A percentile compares a stretch with the other conserved stretches of the same genome.
phyloP scores from a whole-genome alignment of 2,797 vertebrate genomes.

The Mormyrops attenuatus region DNA sequence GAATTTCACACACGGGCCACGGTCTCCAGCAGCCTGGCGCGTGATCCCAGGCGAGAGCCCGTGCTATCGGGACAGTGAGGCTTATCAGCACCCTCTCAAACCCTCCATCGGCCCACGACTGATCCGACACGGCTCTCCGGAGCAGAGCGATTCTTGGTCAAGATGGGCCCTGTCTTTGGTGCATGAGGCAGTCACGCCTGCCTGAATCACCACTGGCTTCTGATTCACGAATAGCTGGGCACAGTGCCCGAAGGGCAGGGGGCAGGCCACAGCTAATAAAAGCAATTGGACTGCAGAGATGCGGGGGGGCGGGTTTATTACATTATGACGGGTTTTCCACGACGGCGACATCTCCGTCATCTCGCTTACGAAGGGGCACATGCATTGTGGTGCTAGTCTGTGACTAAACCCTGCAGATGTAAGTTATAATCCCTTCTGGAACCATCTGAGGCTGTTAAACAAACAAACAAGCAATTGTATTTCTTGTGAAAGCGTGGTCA shows the following conservation, averaged over 20 bases:
- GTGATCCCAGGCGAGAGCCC: background rate
- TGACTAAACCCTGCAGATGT: background rate
- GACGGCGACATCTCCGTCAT: background rate
- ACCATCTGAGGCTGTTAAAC: background rate
- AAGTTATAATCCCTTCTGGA: background rate
- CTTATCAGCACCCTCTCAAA: background rate
- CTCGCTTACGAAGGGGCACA: background rate
- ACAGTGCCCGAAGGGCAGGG: background rate
- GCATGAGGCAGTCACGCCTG: background rate
- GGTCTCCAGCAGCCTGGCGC: background rate
- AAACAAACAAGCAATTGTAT: background rate
- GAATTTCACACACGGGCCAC: background rate
- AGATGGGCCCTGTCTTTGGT: background rate
- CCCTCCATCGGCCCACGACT: background rate
- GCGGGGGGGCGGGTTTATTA: background rate
- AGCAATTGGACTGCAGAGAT: background rate
- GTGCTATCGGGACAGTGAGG: background rate
- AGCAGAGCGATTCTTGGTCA: constrained; percentile 6
- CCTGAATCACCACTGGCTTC: background rate
- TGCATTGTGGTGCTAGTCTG: background rate
- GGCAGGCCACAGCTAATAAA: background rate
- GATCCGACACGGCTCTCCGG: background rate
- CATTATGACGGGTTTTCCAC: background rate
- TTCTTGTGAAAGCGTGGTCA: background rate
- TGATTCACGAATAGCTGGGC: background rate